These are phyloP conservation scores for Crioceris asparagi DNA, from an alignment of 2,888 invertebrate species.

Conservation along the genomic window DNA sequence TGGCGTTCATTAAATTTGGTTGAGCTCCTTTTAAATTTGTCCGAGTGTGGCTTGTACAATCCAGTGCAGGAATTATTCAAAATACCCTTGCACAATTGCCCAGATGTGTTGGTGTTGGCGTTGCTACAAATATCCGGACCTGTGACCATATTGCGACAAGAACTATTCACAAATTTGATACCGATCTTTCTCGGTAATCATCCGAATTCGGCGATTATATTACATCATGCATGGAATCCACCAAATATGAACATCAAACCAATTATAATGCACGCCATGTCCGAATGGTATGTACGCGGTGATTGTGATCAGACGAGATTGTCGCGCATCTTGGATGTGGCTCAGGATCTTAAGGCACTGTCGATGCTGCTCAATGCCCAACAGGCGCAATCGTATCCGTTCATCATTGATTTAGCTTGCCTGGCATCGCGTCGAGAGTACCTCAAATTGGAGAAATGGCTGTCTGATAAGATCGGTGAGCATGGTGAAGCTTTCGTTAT, in stretches of 20 bases:
- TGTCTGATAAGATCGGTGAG: slow-evolving; percentile 92
- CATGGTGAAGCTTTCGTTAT: slow-evolving; percentile 86
- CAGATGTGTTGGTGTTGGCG: slow-evolving; percentile 85
- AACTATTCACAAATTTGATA: slow-evolving; percentile 76
- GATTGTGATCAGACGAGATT: slow-evolving; percentile 84
- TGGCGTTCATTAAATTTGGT: slow-evolving; percentile 92
- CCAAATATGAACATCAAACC: slow-evolving; percentile 60
- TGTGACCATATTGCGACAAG: slow-evolving; percentile 68
- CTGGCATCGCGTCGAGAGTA: slow-evolving; percentile 94
- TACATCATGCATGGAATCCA: slow-evolving; percentile 93
- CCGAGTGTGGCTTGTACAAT: slow-evolving; percentile 75
- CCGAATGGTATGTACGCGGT: slow-evolving; percentile 88
- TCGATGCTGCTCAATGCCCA: slow-evolving; percentile 84
- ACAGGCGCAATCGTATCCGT: slow-evolving; percentile 68
- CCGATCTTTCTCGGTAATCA: slow-evolving; percentile 92
- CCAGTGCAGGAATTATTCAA: slow-evolving; percentile 84
- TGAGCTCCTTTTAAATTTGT: slow-evolving; percentile 75
- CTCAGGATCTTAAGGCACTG: slow-evolving; percentile 88
- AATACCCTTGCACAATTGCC: slow-evolving; percentile 85
- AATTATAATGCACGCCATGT: slow-evolving; percentile 92
- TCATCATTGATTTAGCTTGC: slow-evolving; percentile 96
- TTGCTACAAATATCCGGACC: slow-evolving; percentile 80
- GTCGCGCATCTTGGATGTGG: slow-evolving; percentile 91
- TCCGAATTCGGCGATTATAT: slow-evolving; percentile 90
- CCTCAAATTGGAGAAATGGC: slow-evolving; percentile 96